Percentiles rank a stretch among this genome's conserved stretches.
These are phyloP conservation scores for Andrena camellia DNA, from an alignment of 2,888 invertebrate genomes.

Conservation along the genomic window DNA sequence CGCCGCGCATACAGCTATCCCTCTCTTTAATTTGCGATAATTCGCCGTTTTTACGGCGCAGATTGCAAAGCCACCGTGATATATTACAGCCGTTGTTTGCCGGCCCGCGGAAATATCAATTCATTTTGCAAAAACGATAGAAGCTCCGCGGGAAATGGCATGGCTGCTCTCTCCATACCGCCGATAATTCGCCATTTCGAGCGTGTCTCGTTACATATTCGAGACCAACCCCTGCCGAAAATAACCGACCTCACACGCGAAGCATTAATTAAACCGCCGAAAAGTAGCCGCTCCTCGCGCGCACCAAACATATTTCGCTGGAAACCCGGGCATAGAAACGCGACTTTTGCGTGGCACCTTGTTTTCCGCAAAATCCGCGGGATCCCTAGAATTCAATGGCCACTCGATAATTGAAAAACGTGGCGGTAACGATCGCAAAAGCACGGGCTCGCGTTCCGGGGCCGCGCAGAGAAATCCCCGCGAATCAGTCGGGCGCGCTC, in stretches of 20 bases:
- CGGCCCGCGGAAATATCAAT: slow-evolving; percentile 30
- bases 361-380: neutral
- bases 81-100: slow-evolving; percentile 32
- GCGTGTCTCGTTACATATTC: neutral
- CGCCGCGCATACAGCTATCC: neutral
- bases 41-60: slow-evolving; percentile 4
- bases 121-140: slow-evolving; percentile 16
- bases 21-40: slow-evolving; percentile 11
- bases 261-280: neutral
- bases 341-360: neutral
- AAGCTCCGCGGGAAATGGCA: slow-evolving; percentile 11
- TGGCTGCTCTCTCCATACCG: slow-evolving; percentile 2
- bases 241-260: neutral
- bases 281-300: neutral
- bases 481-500: slow-evolving; percentile 13
- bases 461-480: neutral
- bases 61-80: neutral
- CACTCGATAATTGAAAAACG: slow-evolving; percentile 3
- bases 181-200: slow-evolving; percentile 4
- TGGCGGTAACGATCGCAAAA: slow-evolving; percentile 36
- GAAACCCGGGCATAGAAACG: neutral
- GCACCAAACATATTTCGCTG: neutral
- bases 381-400: slow-evolving; percentile 4
- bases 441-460: neutral
- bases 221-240: neutral